Conservation (phyloP, 2,113 vertebrate species). For the Anguilla japonica region DNA sequence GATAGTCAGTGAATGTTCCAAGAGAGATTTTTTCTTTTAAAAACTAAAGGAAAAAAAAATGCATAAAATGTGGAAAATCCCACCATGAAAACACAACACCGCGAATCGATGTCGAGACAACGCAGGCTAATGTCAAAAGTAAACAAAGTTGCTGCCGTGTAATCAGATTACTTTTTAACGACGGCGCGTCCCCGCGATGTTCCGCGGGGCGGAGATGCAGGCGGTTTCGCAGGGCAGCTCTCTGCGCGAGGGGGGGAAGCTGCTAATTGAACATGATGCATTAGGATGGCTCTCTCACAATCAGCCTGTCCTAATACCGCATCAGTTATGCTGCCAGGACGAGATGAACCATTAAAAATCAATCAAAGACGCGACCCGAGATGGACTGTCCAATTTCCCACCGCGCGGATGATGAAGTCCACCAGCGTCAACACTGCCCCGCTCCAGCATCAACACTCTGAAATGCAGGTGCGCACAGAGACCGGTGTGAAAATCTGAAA, state of each 20-base stretch:
- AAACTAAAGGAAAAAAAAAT: background rate
- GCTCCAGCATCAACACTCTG: background rate
- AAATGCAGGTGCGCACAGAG: background rate
- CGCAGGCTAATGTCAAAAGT: background rate
- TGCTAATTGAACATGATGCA: conserved; percentile 12
- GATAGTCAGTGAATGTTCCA: background rate
- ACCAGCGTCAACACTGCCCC: background rate
- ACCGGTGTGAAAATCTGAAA: background rate
- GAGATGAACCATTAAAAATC: conserved; percentile 16
- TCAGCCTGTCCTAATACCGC: background rate
- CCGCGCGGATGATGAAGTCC: background rate
- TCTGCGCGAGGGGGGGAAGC: background rate
- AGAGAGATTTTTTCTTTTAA: background rate
- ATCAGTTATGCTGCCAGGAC: background rate
- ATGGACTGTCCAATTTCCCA: background rate
- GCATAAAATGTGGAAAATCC: background rate
- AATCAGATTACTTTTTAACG: conserved; percentile 1
- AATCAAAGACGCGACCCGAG: background rate
- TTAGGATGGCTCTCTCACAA: background rate
- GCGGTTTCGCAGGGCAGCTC: background rate
- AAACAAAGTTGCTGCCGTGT: background rate
- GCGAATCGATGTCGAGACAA: background rate
- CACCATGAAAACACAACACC: background rate
- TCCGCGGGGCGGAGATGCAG: background rate
- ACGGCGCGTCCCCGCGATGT: background rate